A percentile compares a stretch with the other conserved stretches of the same genome.
Evolutionary conservation across 2,113 vertebrate genomes (phyloP).

Genomic region (Tyto alba): DNA sequence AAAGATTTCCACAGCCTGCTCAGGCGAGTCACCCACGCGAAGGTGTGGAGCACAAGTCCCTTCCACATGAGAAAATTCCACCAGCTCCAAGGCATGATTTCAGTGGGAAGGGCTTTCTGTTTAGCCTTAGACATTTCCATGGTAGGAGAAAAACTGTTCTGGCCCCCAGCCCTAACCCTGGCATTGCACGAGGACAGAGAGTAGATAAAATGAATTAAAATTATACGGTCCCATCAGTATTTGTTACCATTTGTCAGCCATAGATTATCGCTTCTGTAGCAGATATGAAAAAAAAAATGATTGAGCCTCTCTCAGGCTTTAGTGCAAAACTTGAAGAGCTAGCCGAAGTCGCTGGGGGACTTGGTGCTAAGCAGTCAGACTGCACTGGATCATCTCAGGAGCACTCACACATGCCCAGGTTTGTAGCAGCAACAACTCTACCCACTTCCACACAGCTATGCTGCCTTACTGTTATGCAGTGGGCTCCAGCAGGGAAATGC

Average conservation of each 20-base stretch:
- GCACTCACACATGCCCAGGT: background rate
- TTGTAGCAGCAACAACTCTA: background rate
- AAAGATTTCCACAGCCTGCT: background rate
- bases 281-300: background rate
- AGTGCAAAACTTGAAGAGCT: background rate
- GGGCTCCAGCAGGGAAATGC: background rate
- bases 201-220: background rate
- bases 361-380: background rate
- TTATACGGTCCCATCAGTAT: background rate
- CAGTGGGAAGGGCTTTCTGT: background rate
- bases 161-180: background rate
- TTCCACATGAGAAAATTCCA: background rate
- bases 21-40: background rate
- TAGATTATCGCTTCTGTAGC: background rate
- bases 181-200: background rate
- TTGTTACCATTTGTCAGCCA: background rate
- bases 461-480: accelerated
- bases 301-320: background rate
- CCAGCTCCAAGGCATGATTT: background rate
- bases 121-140: background rate
- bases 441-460: background rate
- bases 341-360: background rate
- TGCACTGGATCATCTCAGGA: background rate
- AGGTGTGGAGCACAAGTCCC: background rate
- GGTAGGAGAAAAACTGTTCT: background rate